phyloP scores from a whole-genome alignment of 2,888 invertebrate genomes.

The Tenthredo scrophulariae region DNA sequence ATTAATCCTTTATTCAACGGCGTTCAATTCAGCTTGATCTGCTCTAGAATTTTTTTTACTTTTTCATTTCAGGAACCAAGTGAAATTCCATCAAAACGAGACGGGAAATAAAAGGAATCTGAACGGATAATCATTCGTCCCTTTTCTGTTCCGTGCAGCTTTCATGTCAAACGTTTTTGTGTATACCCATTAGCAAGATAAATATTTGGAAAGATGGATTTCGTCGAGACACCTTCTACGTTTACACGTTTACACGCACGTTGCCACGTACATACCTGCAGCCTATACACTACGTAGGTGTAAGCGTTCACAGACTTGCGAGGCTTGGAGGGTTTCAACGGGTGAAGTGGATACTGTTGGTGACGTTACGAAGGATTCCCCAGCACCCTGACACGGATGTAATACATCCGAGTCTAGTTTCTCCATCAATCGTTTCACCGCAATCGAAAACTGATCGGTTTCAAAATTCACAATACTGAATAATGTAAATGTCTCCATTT shows the following conservation, averaged over 20 bases:
- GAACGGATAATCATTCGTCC: background rate
- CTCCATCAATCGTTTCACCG: background rate
- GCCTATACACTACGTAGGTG: background rate
- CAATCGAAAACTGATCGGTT: background rate
- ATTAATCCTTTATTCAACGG: slow-evolving; percentile 4
- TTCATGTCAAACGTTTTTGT: background rate
- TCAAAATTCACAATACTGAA: slow-evolving; percentile 13
- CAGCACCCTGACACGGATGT: slow-evolving; percentile 12
- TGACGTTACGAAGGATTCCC: slow-evolving; percentile 21
- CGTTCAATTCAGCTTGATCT: background rate
- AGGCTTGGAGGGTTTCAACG: slow-evolving; percentile 15
- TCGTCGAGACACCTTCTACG: slow-evolving; percentile 10
- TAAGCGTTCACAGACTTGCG: slow-evolving; percentile 1
- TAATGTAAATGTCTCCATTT: background rate
- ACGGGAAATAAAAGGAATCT: background rate
- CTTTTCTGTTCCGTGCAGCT: background rate
- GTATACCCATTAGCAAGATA: background rate
- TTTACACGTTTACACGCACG: background rate
- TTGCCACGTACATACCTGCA: background rate
- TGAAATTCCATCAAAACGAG: background rate
- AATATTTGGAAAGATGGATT: background rate
- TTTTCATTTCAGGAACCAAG: background rate
- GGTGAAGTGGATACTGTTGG: slow-evolving; percentile 42
- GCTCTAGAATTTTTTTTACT: background rate
- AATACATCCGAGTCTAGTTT: slow-evolving; percentile 30